These are phyloP conservation scores for Papilio elwesi DNA, from an alignment of 2,888 invertebrate genomes.

Conservation along the genomic window DNA sequence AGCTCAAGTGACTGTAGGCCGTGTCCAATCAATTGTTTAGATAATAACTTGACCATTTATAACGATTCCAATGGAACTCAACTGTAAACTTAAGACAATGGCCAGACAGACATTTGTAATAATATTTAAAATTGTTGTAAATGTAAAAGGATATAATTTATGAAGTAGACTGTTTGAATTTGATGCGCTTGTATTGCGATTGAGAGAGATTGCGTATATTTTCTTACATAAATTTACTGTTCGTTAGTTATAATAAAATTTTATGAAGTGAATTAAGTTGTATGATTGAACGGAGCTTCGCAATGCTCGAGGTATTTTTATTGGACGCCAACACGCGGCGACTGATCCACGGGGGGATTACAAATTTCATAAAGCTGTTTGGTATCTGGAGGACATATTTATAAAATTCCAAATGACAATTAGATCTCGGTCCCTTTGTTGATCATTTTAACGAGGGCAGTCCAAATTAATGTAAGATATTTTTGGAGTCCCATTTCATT, in stretches of 20 bases:
- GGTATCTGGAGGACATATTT: constrained; percentile 57
- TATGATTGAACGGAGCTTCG: constrained; percentile 43
- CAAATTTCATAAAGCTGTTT: constrained; percentile 54
- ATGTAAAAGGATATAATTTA: constrained; percentile 71
- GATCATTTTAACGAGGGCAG: constrained; percentile 2
- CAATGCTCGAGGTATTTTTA: constrained; percentile 40
- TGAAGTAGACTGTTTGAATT: constrained; percentile 46
- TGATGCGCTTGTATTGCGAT: constrained; percentile 34
- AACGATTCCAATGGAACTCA: constrained; percentile 20
- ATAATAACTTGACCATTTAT: constrained; percentile 6
- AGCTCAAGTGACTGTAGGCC: not conserved
- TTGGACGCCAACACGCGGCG: constrained; percentile 41
- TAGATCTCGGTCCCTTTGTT: constrained; percentile 25
- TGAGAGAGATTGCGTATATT: constrained; percentile 60
- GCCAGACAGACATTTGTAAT: not conserved
- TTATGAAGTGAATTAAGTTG: constrained; percentile 55
- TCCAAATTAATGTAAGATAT: not conserved
- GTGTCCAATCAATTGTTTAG: not conserved
- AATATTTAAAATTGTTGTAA: constrained; percentile 55
- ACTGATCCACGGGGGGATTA: constrained; percentile 53
- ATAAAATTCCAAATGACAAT: constrained; percentile 46
- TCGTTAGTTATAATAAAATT: constrained; percentile 73
- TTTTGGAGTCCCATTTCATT: not conserved
- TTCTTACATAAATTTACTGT: constrained; percentile 64
- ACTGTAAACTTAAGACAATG: constrained; percentile 15